phyloP scores from a whole-genome alignment of 2,113 vertebrate genomes.

The Saccopteryx leptura region DNA sequence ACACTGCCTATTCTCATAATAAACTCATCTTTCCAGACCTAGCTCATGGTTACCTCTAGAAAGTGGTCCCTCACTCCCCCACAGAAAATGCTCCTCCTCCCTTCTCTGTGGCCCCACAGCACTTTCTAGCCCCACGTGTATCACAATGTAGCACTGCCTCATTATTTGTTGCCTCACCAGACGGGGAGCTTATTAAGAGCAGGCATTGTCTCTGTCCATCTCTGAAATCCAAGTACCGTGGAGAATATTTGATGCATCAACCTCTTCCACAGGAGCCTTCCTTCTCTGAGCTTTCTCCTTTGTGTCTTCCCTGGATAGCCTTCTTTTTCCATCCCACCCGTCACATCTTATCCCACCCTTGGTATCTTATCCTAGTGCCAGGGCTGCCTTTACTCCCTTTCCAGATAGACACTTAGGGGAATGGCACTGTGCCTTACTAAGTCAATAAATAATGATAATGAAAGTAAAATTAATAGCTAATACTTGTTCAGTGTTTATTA shows the following conservation, averaged over 20 bases:
- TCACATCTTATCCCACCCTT: background rate
- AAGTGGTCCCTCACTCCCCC: background rate
- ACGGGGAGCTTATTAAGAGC: background rate
- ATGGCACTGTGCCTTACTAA: background rate
- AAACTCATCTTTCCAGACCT: background rate
- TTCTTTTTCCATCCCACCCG: background rate
- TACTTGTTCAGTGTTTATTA: constrained; percentile 43
- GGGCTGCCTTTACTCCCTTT: background rate
- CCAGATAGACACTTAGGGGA: background rate
- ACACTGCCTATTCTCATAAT: background rate
- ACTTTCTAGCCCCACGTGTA: background rate
- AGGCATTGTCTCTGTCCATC: background rate
- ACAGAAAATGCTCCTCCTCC: background rate
- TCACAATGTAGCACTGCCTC: background rate
- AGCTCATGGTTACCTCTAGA: background rate
- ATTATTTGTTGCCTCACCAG: background rate
- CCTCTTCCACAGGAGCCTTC: background rate
- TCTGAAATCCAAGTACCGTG: constrained; percentile 29
- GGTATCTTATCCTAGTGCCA: constrained; percentile 17
- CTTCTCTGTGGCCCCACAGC: constrained; percentile 8
- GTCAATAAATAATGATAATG: background rate
- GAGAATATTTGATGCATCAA: background rate
- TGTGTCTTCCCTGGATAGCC: background rate
- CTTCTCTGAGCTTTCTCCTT: constrained; percentile 42
- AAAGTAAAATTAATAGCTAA: constrained; percentile 22